Evolutionary conservation across 2,797 vertebrate genomes (phyloP).

Genomic region (Epinephelus coioides): DNA sequence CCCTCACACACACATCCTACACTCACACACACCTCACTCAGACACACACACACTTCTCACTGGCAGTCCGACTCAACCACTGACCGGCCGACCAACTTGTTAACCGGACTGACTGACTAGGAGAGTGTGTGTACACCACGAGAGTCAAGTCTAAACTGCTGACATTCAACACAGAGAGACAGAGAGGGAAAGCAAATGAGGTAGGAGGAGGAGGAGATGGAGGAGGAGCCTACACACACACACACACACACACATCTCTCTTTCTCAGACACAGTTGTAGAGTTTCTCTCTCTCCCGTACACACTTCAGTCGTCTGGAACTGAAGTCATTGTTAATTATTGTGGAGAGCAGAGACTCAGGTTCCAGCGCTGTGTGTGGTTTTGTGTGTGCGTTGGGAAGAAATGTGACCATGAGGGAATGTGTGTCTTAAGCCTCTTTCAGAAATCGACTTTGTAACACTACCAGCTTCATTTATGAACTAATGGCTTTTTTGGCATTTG

Average conservation of each 20-base stretch:
- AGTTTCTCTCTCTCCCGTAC: slow-evolving; percentile 9
- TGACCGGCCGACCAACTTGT: not conserved
- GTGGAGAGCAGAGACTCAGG: not conserved
- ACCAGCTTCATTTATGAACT: not conserved
- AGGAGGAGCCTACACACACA: slow-evolving; percentile 55
- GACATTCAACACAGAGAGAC: slow-evolving; percentile 41
- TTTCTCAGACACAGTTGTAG: slow-evolving; percentile 21
- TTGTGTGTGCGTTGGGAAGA: not conserved
- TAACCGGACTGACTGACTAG: not conserved
- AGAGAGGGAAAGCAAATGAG: slow-evolving; percentile 8
- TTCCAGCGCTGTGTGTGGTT: slow-evolving; percentile 36
- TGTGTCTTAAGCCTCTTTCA: slow-evolving; percentile 17
- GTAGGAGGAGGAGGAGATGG: slow-evolving; percentile 11
- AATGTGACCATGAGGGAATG: not conserved
- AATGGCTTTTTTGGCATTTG: not conserved
- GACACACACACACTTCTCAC: slow-evolving; percentile 31
- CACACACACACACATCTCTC: slow-evolving; percentile 19
- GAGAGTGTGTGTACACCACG: not conserved
- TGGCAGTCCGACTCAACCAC: not conserved
- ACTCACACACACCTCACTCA: slow-evolving; percentile 2
- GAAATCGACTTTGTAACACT: not conserved
- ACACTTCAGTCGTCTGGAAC: slow-evolving; percentile 46
- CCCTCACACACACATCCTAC: slow-evolving; percentile 62
- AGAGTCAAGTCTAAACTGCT: slow-evolving; percentile 51
- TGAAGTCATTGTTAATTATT: slow-evolving; percentile 56